Conservation (phyloP, 2,113 vertebrate genomes). For the Lagopus muta region DNA sequence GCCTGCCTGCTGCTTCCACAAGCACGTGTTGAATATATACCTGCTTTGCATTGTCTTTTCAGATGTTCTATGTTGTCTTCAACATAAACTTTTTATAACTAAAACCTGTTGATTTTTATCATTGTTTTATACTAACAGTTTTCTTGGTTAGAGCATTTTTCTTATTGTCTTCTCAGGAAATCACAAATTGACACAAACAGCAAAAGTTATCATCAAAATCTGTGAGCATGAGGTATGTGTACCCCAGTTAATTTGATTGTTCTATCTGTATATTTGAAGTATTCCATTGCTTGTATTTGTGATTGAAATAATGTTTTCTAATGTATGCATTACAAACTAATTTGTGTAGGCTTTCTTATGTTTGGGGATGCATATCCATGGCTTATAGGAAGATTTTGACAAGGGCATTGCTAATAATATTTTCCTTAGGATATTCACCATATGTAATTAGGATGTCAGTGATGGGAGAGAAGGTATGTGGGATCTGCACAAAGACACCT, state of each 20-base stretch:
- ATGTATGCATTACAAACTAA: not conserved
- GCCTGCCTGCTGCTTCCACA: not conserved
- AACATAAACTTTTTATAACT: not conserved
- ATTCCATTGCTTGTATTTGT: not conserved
- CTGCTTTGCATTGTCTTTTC: not conserved
- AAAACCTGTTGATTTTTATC: not conserved
- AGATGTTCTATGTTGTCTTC: not conserved
- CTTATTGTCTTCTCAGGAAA: conserved; percentile 84
- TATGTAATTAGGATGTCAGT: not conserved
- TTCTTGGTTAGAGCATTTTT: conserved; percentile 52
- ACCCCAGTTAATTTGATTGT: not conserved
- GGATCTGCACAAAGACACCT: not conserved
- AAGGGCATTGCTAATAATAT: not conserved
- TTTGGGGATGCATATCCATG: not conserved
- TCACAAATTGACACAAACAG: conserved; percentile 98
- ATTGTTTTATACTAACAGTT: not conserved
- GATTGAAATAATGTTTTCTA: not conserved
- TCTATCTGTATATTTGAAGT: not conserved
- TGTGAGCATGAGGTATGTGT: conserved; percentile 96
- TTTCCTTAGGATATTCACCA: not conserved
- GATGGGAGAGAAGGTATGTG: not conserved
- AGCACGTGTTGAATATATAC: not conserved
- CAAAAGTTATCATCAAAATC: conserved; percentile 98
- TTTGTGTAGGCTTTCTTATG: not conserved
- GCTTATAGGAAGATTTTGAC: not conserved